Evolutionary conservation across 2,113 vertebrate species (phyloP).

Genomic region (Castor canadensis): DNA sequence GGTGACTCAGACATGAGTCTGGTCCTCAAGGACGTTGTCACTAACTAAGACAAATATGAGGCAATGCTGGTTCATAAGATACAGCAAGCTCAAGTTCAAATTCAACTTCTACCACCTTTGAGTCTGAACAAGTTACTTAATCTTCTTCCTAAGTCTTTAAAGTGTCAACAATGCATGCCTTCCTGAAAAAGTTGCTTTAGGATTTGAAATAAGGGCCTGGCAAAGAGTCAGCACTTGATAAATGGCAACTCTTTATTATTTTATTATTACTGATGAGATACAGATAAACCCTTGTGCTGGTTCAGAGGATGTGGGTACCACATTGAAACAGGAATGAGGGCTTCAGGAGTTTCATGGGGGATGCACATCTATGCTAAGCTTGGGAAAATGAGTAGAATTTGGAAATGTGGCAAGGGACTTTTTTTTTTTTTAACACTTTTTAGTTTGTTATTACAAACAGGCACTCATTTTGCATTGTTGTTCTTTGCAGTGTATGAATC

Average conservation of each 20-base stretch:
- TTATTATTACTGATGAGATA: background rate
- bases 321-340: background rate
- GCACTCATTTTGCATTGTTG: background rate
- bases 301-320: background rate
- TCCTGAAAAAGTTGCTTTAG: background rate
- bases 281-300: background rate
- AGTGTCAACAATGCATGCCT: background rate
- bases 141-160: conserved; percentile 38
- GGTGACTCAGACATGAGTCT: background rate
- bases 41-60: background rate
- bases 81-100: background rate
- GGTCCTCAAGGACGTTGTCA: background rate
- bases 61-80: background rate
- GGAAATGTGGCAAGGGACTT: background rate
- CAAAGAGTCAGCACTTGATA: background rate
- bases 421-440: background rate
- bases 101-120: background rate
- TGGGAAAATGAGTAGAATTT: background rate
- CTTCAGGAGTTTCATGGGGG: background rate
- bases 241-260: background rate
- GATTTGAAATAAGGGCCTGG: background rate
- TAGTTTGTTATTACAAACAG: background rate
- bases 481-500: background rate
- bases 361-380: background rate
- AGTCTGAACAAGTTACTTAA: background rate